phyloP scores from a whole-genome alignment of 2,113 vertebrate genomes.

The Clinocottus analis region DNA sequence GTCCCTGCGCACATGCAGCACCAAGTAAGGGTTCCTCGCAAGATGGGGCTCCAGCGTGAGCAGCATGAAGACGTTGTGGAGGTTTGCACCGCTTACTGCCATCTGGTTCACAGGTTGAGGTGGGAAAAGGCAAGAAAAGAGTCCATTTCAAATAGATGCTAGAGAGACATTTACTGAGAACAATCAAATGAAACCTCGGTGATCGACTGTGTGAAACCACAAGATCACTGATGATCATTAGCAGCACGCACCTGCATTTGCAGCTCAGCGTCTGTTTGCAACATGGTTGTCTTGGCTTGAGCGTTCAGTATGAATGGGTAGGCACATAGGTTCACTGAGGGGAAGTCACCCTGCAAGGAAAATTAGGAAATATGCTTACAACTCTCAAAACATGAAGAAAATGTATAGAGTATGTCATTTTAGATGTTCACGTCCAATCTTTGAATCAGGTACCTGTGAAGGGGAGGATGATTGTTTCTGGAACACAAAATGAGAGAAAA shows the following conservation, averaged over 20 bases:
- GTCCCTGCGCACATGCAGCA: slow-evolving; percentile 93
- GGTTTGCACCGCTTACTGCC: slow-evolving; percentile 94
- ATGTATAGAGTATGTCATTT: not conserved
- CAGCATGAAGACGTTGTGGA: slow-evolving; percentile 98
- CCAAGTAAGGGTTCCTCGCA: slow-evolving; percentile 94
- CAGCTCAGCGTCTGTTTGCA: slow-evolving; percentile 96
- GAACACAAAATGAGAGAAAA: slow-evolving; percentile 57
- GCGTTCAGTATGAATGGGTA: slow-evolving; percentile 98
- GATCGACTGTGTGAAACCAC: not conserved
- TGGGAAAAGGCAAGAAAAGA: not conserved
- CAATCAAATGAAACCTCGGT: not conserved
- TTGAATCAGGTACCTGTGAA: slow-evolving; percentile 86
- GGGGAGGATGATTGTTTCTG: slow-evolving; percentile 93
- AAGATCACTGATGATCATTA: not conserved
- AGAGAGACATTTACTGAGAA: not conserved
- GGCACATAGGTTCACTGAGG: slow-evolving; percentile 93
- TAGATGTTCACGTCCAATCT: not conserved
- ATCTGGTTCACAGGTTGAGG: slow-evolving; percentile 81
- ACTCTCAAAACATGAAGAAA: not conserved
- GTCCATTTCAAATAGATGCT: not conserved
- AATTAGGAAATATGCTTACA: not conserved
- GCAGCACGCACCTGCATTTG: slow-evolving; percentile 94
- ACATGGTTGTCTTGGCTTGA: slow-evolving; percentile 98
- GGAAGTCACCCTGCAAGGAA: slow-evolving; percentile 82
- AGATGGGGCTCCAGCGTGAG: slow-evolving; percentile 96